Evolutionary conservation across 2,113 vertebrate genomes (phyloP).

Genomic region (Panurus biarmicus): DNA sequence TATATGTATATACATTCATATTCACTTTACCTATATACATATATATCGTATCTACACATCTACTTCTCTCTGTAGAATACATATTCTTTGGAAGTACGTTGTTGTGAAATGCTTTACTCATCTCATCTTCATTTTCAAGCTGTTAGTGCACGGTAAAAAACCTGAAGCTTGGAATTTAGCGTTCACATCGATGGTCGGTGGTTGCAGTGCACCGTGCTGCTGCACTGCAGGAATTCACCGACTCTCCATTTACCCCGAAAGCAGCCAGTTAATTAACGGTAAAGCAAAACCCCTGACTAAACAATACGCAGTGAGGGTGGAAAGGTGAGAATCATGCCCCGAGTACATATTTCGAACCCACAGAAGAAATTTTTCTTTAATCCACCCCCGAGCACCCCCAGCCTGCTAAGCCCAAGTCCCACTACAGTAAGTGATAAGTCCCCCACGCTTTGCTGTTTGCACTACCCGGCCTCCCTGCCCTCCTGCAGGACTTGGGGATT

Average conservation of each 20-base stretch:
- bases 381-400: neutral
- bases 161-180: neutral
- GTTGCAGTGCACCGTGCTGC: neutral
- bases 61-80: neutral
- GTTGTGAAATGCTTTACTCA: neutral
- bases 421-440: neutral
- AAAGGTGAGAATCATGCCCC: neutral
- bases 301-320: neutral
- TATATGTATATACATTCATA: neutral
- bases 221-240: neutral
- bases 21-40: neutral
- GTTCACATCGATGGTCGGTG: neutral
- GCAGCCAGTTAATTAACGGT: neutral
- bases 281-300: neutral
- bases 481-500: neutral
- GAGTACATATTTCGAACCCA: neutral
- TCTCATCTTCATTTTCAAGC: neutral
- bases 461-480: neutral
- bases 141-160: neutral
- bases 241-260: neutral
- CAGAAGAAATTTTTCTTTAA: neutral
- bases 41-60: neutral
- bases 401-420: neutral
- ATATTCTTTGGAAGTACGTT: neutral
- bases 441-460: neutral